These are phyloP conservation scores for Microcebus murinus DNA, from an alignment of 2,113 vertebrate genomes.

Conservation along the genomic window DNA sequence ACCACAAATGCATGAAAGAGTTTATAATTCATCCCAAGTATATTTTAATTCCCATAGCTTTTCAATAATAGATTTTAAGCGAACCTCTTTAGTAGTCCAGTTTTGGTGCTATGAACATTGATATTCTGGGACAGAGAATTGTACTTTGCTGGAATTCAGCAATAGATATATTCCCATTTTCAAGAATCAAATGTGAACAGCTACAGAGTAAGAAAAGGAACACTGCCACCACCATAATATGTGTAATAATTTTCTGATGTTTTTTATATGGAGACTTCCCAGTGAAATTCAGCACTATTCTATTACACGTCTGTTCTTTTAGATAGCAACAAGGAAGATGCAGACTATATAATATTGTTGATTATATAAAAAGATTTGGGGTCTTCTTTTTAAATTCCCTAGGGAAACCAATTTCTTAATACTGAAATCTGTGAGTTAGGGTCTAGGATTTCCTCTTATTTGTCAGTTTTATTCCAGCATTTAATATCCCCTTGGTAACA, in stretches of 20 bases:
- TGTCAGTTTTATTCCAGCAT: neutral
- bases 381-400: neutral
- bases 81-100: neutral
- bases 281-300: neutral
- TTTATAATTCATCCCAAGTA: neutral
- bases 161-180: neutral
- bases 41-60: neutral
- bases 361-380: neutral
- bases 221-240: too few relatives aligned
- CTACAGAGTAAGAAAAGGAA: neutral
- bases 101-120: neutral
- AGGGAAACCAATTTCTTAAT: neutral
- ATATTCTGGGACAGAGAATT: neutral
- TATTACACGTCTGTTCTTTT: neutral
- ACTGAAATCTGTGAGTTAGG: neutral
- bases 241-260: neutral
- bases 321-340: neutral
- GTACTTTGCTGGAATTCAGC: neutral
- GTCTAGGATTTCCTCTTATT: neutral
- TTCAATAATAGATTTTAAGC: neutral
- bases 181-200: neutral
- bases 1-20: neutral
- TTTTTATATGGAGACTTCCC: neutral
- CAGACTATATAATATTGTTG: neutral
- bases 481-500: neutral